These are phyloP conservation scores for Mesochorus sp. DNA, from an alignment of 2,888 invertebrate species.

Conservation along the genomic window DNA sequence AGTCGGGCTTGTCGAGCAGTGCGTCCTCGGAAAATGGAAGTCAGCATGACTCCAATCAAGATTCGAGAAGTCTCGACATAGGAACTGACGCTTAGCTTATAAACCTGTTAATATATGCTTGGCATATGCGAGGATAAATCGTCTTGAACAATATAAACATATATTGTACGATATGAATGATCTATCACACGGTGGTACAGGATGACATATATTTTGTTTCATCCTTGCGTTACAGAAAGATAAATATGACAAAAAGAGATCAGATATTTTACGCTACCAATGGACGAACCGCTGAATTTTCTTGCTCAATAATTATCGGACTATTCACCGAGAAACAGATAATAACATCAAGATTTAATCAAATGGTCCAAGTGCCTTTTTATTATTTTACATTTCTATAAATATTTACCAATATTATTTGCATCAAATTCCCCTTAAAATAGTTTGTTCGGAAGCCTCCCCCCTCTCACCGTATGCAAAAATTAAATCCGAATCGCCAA, in stretches of 20 bases:
- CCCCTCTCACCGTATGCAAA: too few species aligned
- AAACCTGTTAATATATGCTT: constrained; percentile 47
- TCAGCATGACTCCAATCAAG: constrained; percentile 83
- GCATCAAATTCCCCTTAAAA: too few species aligned
- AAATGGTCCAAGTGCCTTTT: constrained; percentile 71
- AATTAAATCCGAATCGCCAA: background rate
- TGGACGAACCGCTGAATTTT: constrained; percentile 58
- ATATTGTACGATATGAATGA: constrained; percentile 70
- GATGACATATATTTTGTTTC: constrained; percentile 57
- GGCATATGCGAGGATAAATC: too few species aligned
- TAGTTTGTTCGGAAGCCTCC: too few species aligned
- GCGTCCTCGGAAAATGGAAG: constrained; percentile 83
- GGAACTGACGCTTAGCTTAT: constrained; percentile 80
- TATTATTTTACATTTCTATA: constrained; percentile 54
- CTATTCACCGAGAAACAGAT: constrained; percentile 18
- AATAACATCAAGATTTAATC: constrained; percentile 57
- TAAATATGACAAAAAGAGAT: constrained; percentile 62
- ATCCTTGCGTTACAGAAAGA: constrained; percentile 38
- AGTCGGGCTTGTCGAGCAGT: constrained; percentile 82
- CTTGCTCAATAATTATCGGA: constrained; percentile 59
- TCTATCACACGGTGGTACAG: constrained; percentile 60
- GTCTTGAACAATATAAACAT: constrained; percentile 75
- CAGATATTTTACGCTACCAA: constrained; percentile 73
- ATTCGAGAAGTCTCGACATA: constrained; percentile 82
- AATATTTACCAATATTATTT: background rate